Evolutionary conservation across 1,140 invertebrate species (phyloP).

Genomic region (Aphidius ervi): DNA sequence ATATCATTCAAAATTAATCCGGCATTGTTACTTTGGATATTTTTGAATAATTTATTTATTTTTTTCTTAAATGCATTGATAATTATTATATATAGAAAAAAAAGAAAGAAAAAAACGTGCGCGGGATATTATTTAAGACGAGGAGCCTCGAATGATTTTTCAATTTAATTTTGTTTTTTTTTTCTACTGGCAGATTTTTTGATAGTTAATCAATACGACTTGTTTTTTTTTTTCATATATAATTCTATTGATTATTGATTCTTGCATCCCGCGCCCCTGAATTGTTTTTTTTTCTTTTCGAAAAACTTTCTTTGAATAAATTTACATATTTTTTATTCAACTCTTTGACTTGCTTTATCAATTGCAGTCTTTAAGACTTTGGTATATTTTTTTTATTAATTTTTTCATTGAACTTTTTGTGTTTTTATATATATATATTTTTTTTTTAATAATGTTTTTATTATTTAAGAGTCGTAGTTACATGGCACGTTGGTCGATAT

Average conservation of each 20-base stretch:
- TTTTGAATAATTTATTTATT: conserved; percentile 5
- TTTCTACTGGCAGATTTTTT: neutral
- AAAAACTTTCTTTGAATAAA: conserved; percentile 10
- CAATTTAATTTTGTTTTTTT: neutral
- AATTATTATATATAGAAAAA: neutral
- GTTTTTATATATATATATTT: conserved; percentile 6
- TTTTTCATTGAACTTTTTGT: conserved; percentile 11
- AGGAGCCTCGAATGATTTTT: conserved; percentile 9
- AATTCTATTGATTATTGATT: conserved; percentile 1
- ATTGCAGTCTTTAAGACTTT: conserved; percentile 28
- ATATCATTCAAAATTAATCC: conserved; percentile 1
- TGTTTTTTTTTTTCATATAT: neutral
- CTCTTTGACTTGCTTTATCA: too few species aligned
- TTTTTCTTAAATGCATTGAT: neutral
- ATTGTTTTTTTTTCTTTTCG: neutral
- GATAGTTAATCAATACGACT: conserved; percentile 11
- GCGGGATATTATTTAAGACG: neutral
- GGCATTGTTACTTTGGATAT: conserved; percentile 1
- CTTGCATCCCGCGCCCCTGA: neutral
- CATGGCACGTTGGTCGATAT: conserved; percentile 38
- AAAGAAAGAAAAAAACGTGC: neutral
- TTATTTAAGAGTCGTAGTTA: conserved; percentile 22
- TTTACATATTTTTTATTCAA: too few species aligned
- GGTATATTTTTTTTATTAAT: conserved; percentile 18
- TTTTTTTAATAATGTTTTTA: conserved; percentile 12